phyloP scores from a whole-genome alignment of 2,888 invertebrate species.

The Platerodrilus igneus region DNA sequence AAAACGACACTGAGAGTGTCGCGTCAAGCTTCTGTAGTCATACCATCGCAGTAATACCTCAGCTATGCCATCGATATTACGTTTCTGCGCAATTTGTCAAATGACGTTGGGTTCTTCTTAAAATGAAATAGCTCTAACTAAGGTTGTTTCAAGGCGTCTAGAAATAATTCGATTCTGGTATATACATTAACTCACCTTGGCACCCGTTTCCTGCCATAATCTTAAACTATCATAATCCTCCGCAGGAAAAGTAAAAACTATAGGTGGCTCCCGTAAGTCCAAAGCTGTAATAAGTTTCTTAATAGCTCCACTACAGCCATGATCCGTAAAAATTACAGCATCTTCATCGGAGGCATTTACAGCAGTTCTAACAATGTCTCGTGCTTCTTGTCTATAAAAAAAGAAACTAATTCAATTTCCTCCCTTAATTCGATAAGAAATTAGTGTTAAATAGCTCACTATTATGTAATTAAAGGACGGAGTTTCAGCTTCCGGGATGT shows the following conservation, averaged over 20 bases:
- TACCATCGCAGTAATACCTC: too few species aligned
- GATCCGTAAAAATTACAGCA: conserved; percentile 69
- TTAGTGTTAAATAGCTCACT: too few species aligned
- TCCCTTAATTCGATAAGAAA: conserved; percentile 6
- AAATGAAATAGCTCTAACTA: too few species aligned
- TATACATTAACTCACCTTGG: conserved; percentile 58
- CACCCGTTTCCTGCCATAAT: conserved; percentile 77
- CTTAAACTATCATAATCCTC: conserved; percentile 73
- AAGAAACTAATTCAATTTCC: conserved; percentile 15
- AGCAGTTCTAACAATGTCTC: conserved; percentile 70
- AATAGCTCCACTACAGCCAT: conserved; percentile 72
- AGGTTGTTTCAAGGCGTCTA: too few species aligned
- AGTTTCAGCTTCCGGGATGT: too few species aligned
- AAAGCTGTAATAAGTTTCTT: conserved; percentile 71
- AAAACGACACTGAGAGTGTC: too few species aligned
- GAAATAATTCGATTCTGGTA: too few species aligned
- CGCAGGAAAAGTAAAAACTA: conserved; percentile 75
- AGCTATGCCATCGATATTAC: too few species aligned
- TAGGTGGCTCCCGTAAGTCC: conserved; percentile 57
- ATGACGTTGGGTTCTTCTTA: too few species aligned
- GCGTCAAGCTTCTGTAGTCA: too few species aligned
- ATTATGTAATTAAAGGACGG: too few species aligned
- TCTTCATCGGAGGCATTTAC: conserved; percentile 79
- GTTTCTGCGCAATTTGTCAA: too few species aligned
- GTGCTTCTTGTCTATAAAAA: conserved; percentile 67